Conservation (phyloP, 2,888 invertebrate species). For the Encarsia formosa region DNA sequence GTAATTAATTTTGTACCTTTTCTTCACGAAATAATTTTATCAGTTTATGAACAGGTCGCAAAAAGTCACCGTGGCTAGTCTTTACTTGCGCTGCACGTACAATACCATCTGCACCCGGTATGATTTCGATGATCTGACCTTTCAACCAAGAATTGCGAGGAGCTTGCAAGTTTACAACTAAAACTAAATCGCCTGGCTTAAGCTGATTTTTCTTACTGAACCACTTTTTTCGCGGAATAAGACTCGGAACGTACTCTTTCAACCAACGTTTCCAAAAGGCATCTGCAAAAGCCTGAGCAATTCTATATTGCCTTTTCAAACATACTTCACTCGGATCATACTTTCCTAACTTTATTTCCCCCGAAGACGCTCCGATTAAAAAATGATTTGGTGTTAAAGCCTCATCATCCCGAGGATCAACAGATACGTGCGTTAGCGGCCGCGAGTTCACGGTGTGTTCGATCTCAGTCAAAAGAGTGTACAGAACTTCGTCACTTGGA, state of each 20-base stretch:
- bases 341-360: not conserved
- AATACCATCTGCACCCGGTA: too few species aligned
- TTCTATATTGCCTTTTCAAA: constrained; percentile 6
- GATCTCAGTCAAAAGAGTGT: constrained; percentile 8
- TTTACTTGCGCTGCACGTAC: too few species aligned
- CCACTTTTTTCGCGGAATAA: constrained; percentile 5
- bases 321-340: constrained; percentile 5
- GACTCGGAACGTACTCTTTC: constrained; percentile 5
- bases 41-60: too few species aligned
- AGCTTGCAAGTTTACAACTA: too few species aligned
- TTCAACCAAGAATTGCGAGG: too few species aligned
- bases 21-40: too few species aligned
- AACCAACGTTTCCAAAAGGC: constrained; percentile 14
- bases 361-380: constrained; percentile 5
- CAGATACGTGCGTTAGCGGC: constrained; percentile 5
- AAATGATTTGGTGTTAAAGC: constrained; percentile 17
- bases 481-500: constrained; percentile 5
- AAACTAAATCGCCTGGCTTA: too few species aligned
- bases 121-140: too few species aligned
- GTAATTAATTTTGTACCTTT: too few species aligned
- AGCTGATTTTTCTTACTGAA: too few species aligned
- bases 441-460: constrained; percentile 10
- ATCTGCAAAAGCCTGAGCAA: constrained; percentile 7
- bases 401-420: constrained; percentile 3
- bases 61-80: too few species aligned